Percentiles rank a stretch among this genome's conserved stretches.
Conservation (phyloP, 1,140 invertebrate species). For the Xylocopa sonorina region DNA sequence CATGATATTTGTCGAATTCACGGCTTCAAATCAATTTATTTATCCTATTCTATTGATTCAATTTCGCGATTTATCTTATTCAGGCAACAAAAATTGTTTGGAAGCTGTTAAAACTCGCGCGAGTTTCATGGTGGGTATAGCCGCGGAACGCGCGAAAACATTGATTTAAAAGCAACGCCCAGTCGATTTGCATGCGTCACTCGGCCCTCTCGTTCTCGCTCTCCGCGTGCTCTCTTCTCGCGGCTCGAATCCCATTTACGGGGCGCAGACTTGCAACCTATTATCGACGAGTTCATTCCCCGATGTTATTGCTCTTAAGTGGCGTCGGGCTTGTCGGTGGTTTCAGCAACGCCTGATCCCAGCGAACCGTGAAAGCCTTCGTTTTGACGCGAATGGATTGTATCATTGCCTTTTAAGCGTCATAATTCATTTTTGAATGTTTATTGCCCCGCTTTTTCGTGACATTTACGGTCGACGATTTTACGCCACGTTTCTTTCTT, state of each 20-base stretch:
- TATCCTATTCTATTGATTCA: no score
- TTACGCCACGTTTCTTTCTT: no score
- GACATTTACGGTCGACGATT: no score
- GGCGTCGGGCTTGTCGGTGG: slow-evolving; percentile 19
- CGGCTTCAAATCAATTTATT: no score
- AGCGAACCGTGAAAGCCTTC: background rate
- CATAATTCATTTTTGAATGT: background rate
- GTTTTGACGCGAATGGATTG: no score
- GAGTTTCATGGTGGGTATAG: slow-evolving; percentile 15
- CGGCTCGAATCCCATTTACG: slow-evolving; percentile 6
- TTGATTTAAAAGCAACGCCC: slow-evolving; percentile 66
- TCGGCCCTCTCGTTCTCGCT: background rate
- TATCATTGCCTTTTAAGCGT: background rate
- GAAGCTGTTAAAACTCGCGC: background rate
- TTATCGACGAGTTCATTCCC: slow-evolving; percentile 37
- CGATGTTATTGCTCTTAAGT: slow-evolving; percentile 36
- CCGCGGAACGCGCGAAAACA: slow-evolving; percentile 54
- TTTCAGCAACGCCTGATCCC: slow-evolving; percentile 44
- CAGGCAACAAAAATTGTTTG: background rate
- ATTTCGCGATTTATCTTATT: background rate
- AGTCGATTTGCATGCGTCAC: slow-evolving; percentile 56
- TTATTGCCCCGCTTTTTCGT: background rate
- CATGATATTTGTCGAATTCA: no score
- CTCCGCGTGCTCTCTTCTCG: background rate
- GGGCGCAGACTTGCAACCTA: slow-evolving; percentile 32